Base-by-base conservation (phyloP, 1,140 invertebrate genomes). In the Matsumurasca onukii region DNA sequence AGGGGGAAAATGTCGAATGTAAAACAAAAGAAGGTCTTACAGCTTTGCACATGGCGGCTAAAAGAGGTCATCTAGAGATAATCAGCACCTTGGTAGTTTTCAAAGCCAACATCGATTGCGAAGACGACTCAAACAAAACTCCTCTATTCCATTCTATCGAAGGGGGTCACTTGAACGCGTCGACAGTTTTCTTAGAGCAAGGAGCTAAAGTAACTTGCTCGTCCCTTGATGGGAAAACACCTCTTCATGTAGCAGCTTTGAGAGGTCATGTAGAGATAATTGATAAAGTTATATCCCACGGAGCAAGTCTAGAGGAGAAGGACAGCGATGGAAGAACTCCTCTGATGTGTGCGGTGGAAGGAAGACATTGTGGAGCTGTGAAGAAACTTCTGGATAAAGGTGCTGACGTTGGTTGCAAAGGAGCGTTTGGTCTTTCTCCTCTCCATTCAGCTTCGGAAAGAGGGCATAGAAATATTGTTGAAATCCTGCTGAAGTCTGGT, bases 51-150 rank as follows among this genome's bases (percentile, higher is more conserved):
- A 22, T 29, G 25, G 55, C 55, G 30, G 55, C 55, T 2, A 59
- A 59, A 27, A 25, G 55, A 24, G 55, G 55, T 12, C 55, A 59
- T 59, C 30, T 59, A 59, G 55, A 59, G 30, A 59, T 59, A 59
- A 27, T 59, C 5, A 12, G 30, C 2, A 59, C 2, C n/a, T 27
- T 59, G 13, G 5, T 59, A 25, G 24, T 13, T 29, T 59, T 59
- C 55, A 29, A 29, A 13, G 55, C 25, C 55, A 29, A 59, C 24
- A 59, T 59, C 12, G 24, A 29, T 24, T 59, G 55, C 24, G 1
- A 5, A 27, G 55, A 59, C 25, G 55, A 59, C 12, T 59, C 5
- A 5, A 27, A 24, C 15, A 59, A 59, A 59, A 22, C 55, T 29
- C 55, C 55, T 59, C 55, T 59, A 2, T 27, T 5, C 24, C 24